A percentile compares a stretch with the other conserved stretches of the same genome.
Evolutionary conservation across 2,113 vertebrate genomes (phyloP).

Genomic region (Oenanthe melanoleuca): DNA sequence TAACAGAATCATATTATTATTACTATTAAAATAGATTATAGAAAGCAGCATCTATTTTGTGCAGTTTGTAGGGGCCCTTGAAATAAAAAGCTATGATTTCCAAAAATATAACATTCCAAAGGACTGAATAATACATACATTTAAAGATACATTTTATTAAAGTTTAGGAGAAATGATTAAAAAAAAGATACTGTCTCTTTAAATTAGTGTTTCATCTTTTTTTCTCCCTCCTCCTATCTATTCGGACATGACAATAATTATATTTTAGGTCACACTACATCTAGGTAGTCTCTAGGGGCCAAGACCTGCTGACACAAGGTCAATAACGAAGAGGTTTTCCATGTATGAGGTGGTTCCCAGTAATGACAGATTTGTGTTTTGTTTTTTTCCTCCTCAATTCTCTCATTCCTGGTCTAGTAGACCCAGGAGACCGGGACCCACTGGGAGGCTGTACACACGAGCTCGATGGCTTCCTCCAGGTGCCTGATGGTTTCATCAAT

Average conservation of each 20-base stretch:
- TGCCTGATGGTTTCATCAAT: constrained; percentile 98
- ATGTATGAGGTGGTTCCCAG: constrained; percentile 79
- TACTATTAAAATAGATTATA: constrained; percentile 89
- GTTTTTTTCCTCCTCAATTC: constrained; percentile 12
- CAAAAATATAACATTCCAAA: constrained; percentile 88
- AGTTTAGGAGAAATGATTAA: constrained; percentile 84
- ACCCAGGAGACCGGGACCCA: constrained; percentile 99
- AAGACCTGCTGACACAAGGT: constrained; percentile 80
- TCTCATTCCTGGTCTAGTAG: constrained; percentile 81
- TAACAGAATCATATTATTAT: constrained; percentile 84
- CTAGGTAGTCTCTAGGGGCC: constrained; percentile 89
- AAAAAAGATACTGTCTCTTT: constrained; percentile 88
- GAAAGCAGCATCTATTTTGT: constrained; percentile 90
- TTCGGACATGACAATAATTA: constrained; percentile 95
- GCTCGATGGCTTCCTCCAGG: constrained; percentile 96
- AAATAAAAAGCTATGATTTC: constrained; percentile 87
- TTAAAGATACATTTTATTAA: constrained; percentile 86
- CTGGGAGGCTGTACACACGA: constrained; percentile 94
- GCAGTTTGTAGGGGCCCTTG: constrained; percentile 86
- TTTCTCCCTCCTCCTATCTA: constrained; percentile 86
- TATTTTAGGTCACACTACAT: constrained; percentile 94
- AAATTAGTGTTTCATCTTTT: constrained; percentile 78
- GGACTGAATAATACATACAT: constrained; percentile 84
- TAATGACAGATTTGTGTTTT: constrained; percentile 59
- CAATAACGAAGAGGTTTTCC: constrained; percentile 82